Evolutionary conservation across 2,888 invertebrate species (phyloP).

Genomic region (Cryptus viduatorius): DNA sequence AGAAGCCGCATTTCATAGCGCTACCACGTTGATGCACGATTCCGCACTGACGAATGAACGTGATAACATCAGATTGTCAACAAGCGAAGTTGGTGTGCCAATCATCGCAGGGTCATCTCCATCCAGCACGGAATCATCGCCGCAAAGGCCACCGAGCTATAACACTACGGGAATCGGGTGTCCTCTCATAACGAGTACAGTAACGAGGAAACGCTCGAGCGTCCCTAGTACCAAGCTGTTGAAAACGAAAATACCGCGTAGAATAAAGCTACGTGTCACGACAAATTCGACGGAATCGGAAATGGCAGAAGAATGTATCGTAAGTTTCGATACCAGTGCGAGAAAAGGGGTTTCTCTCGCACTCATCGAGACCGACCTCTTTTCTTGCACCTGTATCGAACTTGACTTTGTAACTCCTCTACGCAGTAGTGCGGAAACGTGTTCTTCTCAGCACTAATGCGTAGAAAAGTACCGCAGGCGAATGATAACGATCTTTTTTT

Average conservation of each 20-base stretch:
- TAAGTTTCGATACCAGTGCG: neutral
- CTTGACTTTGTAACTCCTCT: too few relatives aligned
- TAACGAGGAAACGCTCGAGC: neutral
- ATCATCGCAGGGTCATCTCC: neutral
- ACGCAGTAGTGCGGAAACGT: neutral
- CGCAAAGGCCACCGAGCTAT: neutral
- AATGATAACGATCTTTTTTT: neutral
- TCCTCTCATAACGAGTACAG: conserved; percentile 3
- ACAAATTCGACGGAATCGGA: neutral
- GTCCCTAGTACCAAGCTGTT: neutral
- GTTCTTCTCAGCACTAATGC: neutral
- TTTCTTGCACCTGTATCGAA: too few relatives aligned
- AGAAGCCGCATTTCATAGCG: neutral
- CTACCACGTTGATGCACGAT: neutral
- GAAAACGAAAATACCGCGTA: neutral
- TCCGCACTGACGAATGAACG: neutral
- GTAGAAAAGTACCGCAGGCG: neutral
- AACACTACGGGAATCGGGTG: neutral
- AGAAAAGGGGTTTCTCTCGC: too few relatives aligned
- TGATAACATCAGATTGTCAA: neutral
- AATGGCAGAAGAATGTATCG: neutral
- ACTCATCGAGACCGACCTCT: too few relatives aligned
- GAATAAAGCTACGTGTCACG: neutral
- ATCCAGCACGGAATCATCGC: neutral
- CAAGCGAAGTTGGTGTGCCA: neutral